Base-by-base conservation (phyloP, 2,888 invertebrate species). In the Metopia argyrocephala region DNA sequence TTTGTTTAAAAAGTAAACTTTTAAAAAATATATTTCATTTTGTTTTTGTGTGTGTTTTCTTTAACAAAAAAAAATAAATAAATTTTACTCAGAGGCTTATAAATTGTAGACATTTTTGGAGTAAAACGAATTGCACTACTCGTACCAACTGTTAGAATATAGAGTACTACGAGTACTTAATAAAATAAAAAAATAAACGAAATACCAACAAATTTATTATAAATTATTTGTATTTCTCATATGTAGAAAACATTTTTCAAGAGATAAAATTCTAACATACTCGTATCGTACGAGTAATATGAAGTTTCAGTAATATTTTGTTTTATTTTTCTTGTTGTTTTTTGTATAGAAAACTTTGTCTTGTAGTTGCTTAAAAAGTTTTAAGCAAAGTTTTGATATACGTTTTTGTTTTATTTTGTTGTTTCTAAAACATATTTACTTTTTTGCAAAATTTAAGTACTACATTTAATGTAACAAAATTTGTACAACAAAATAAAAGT, bases 161-260 rank as follows among this genome's bases (percentile, higher is more conserved):
- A 9, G 31, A 31, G 31, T n/a, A n/a, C n/a, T n/a, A n/a, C n/a
- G n/a, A n/a, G n/a, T n/a, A n/a, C 31, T 31, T 31, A 6, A 6
- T 5, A 31, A 31, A 31, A 31, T 31, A 31, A 31, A 6, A 31
- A 52, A 18, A 5, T 6, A 20, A 20, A 52, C 52, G 9, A 25
- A 65, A 57, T 21, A 12, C 54, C 23, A 56, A n/a, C 27, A 27
- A 27, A 28, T 25, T 27, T 2, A 18, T 2, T 21, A 21, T 9
- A 56, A 28, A 56, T 25, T 27, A 56, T 6, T 27, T 52, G 54
- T 15, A 25, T n/a, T 27, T 20, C 71, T 78, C 71, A 54, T 56
- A 71, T 73, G 66, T n/a, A n/a, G n/a, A n/a, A n/a, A n/a, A n/a
- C 52, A 71, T 70, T 78, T 78, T 71, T 70, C 66, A 54, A 66